Evolutionary conservation across 2,888 invertebrate genomes (phyloP).

Genomic region (Meliscaeva auricollis): DNA sequence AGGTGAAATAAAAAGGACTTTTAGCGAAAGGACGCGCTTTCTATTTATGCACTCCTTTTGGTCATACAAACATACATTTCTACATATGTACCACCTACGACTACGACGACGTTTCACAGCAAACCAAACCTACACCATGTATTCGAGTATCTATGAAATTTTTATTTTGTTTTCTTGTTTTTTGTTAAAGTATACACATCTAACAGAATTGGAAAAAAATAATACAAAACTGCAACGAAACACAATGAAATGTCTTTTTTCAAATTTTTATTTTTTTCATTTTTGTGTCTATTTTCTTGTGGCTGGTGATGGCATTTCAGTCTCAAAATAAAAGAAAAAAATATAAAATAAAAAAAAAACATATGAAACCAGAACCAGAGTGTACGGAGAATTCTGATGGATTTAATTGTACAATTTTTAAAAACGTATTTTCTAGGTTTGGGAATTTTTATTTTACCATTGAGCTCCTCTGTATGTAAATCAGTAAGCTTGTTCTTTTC

Average conservation of each 20-base stretch:
- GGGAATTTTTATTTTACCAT: conserved; percentile 12
- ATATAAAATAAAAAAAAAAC: neutral
- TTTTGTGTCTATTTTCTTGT: conserved; percentile 37
- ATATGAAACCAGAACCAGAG: neutral
- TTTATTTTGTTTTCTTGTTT: conserved; percentile 43
- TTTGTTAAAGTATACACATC: conserved; percentile 50
- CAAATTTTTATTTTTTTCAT: conserved; percentile 12
- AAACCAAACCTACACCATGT: conserved; percentile 8
- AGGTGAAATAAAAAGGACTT: conserved; percentile 64
- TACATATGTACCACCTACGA: neutral
- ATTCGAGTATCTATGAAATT: conserved; percentile 22
- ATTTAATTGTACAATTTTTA: conserved; percentile 49
- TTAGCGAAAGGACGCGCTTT: conserved; percentile 68
- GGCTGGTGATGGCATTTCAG: conserved; percentile 53
- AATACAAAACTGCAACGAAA: conserved; percentile 65
- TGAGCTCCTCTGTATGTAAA: neutral
- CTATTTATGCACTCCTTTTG: conserved; percentile 63
- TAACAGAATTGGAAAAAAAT: conserved; percentile 50
- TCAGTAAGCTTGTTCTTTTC: neutral
- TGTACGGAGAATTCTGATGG: conserved; percentile 5
- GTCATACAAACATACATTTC: conserved; percentile 15
- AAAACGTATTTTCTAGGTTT: conserved; percentile 27
- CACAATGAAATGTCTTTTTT: conserved; percentile 61
- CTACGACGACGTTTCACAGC: neutral
- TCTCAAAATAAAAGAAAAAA: conserved; percentile 6